A percentile compares a stretch with the other conserved stretches of the same genome.
Conservation (phyloP, 2,113 vertebrate species). For the Chlamydotis undulata region DNA sequence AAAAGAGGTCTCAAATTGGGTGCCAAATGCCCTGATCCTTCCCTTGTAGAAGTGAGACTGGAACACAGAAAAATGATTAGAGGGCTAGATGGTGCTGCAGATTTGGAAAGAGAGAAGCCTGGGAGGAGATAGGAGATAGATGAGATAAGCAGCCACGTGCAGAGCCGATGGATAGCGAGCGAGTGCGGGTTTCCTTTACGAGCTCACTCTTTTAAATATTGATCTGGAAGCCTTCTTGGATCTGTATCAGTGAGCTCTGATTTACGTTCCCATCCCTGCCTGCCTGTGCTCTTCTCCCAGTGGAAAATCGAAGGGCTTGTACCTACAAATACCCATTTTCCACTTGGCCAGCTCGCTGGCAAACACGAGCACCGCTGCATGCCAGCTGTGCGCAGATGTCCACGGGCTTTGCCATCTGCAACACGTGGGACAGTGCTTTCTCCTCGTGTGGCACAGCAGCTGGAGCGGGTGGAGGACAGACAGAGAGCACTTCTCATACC, state of each 20-base stretch:
- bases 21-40: not conserved
- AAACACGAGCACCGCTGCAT: rapidly evolving
- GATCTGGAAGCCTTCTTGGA: conserved; percentile 31
- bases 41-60: not conserved
- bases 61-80: not conserved
- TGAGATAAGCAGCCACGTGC: not conserved
- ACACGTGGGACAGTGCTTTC: not conserved
- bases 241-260: not conserved
- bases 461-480: not conserved
- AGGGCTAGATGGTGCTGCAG: not conserved
- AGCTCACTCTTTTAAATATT: conserved; percentile 16
- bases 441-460: not conserved
- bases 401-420: not conserved
- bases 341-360: not conserved
- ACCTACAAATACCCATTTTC: conserved; percentile 45
- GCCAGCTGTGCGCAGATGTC: conserved; percentile 35
- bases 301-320: conserved; percentile 24
- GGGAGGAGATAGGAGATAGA: not conserved
- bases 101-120: not conserved
- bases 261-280: not conserved
- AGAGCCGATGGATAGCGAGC: not conserved
- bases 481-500: not conserved
- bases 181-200: not conserved
- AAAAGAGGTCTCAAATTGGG: not conserved
- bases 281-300: not conserved